These are phyloP conservation scores for Heliocidaris tuberculata DNA, from an alignment of 35 echinoderm and acorn worm genomes.

Conservation along the genomic window DNA sequence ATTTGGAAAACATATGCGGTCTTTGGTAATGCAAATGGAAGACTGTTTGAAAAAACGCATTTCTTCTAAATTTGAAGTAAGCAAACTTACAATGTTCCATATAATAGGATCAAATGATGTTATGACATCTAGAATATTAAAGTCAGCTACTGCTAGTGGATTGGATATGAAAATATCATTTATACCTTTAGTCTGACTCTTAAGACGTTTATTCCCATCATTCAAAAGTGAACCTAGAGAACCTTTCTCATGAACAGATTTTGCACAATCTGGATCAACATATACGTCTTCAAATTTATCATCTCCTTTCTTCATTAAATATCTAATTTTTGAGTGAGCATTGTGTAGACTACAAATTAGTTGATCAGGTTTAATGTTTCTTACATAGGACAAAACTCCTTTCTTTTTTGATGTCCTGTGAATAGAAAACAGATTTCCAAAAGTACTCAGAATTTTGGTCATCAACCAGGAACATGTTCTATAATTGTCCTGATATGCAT, in stretches of 20 bases:
- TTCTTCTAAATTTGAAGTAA: constrained; percentile 42
- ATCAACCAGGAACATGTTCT: constrained; percentile 34
- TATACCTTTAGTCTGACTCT: constrained; percentile 22
- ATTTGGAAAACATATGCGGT: constrained; percentile 21
- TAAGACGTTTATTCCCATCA: constrained; percentile 40
- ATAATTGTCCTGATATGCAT: constrained; percentile 25
- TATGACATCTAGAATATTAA: constrained; percentile 29
- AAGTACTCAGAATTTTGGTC: constrained; percentile 47
- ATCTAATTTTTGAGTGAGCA: constrained; percentile 38
- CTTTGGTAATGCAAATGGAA: constrained; percentile 40
- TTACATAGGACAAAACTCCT: constrained; percentile 37
- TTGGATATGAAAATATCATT: constrained; percentile 32
- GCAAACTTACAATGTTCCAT: constrained; percentile 33
- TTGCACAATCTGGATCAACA: not conserved
- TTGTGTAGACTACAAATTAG: constrained; percentile 20
- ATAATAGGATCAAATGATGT: constrained; percentile 36
- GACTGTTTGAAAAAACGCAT: constrained; percentile 42
- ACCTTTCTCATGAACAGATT: constrained; percentile 29
- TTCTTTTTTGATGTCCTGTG: constrained; percentile 43
- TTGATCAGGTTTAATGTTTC: constrained; percentile 25
- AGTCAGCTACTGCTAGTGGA: constrained; percentile 43
- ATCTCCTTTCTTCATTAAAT: constrained; percentile 39
- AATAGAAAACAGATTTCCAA: constrained; percentile 46
- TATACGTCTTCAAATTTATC: constrained; percentile 42
- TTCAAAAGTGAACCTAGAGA: constrained; percentile 30